Evolutionary conservation across 92 coral and sea anemone genomes (phyloP).

Genomic region (Umimayanthus kanabou): DNA sequence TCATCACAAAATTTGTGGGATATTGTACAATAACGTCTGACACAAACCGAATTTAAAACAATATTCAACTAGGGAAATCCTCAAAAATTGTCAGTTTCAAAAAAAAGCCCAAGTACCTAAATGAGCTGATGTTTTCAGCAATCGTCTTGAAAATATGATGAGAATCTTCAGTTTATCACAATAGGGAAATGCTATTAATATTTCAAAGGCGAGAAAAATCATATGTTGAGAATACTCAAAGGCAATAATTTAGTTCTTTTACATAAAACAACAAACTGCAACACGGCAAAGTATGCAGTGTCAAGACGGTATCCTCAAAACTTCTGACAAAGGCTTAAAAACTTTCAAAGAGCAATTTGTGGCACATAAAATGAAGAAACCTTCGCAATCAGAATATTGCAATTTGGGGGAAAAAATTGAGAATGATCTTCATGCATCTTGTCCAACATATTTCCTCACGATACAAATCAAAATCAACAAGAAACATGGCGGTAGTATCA

Average conservation of each 20-base stretch:
- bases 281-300: not conserved
- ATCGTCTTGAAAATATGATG: not conserved
- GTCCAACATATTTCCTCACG: not conserved
- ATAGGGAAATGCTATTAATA: not conserved
- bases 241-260: not conserved
- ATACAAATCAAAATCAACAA: not conserved
- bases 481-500: not conserved
- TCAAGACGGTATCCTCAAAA: not conserved
- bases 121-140: not conserved
- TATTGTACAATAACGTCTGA: not conserved
- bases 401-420: not conserved
- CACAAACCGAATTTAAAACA: not conserved
- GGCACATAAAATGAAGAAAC: too few relatives aligned
- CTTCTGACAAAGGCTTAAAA: not conserved
- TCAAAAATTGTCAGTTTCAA: too few relatives aligned
- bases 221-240: conserved; percentile 17
- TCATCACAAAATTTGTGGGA: conserved; percentile 6
- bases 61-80: not conserved
- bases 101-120: too few relatives aligned
- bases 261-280: not conserved
- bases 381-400: not conserved
- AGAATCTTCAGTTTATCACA: not conserved
- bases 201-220: conserved; percentile 30
- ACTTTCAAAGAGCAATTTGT: not conserved
- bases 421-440: not conserved